Percentiles rank a stretch among this genome's conserved stretches.
phyloP scores from a whole-genome alignment of 2,888 invertebrate genomes.

The Hecatera dysodea region DNA sequence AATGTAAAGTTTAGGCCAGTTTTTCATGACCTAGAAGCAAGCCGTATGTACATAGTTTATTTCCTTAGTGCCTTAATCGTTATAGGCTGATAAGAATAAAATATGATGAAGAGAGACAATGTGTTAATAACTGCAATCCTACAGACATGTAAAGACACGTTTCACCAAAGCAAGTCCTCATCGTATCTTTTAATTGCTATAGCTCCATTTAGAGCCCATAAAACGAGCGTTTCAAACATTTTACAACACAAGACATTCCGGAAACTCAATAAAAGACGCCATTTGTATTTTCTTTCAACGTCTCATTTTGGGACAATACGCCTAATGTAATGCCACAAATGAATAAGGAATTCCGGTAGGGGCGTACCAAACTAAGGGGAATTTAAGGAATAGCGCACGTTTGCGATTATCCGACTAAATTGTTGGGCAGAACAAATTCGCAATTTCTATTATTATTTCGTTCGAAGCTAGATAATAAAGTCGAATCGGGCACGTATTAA shows the following conservation, averaged over 20 bases:
- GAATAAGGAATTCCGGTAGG: conserved; percentile 86
- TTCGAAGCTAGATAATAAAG: conserved; percentile 50
- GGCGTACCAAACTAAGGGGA: conserved; percentile 76
- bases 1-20: too few relatives aligned
- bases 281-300: conserved; percentile 84
- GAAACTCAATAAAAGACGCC: conserved; percentile 79
- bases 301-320: conserved; percentile 85
- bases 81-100: background rate
- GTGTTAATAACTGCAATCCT: background rate
- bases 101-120: background rate
- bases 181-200: conserved; percentile 55
- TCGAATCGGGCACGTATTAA: conserved; percentile 57
- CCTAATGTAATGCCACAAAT: conserved; percentile 88
- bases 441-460: conserved; percentile 60
- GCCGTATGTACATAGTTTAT: too few relatives aligned
- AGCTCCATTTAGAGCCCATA: conserved; percentile 56
- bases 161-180: conserved; percentile 28
- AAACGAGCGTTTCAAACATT: conserved; percentile 69
- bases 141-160: conserved; percentile 2
- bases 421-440: conserved; percentile 63
- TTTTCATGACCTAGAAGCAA: too few relatives aligned
- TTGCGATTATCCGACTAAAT: conserved; percentile 68
- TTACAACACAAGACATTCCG: conserved; percentile 74
- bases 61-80: background rate
- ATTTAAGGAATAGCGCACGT: conserved; percentile 65